phyloP scores from a whole-genome alignment of 2,113 vertebrate species.

The Dromaius novaehollandiae region DNA sequence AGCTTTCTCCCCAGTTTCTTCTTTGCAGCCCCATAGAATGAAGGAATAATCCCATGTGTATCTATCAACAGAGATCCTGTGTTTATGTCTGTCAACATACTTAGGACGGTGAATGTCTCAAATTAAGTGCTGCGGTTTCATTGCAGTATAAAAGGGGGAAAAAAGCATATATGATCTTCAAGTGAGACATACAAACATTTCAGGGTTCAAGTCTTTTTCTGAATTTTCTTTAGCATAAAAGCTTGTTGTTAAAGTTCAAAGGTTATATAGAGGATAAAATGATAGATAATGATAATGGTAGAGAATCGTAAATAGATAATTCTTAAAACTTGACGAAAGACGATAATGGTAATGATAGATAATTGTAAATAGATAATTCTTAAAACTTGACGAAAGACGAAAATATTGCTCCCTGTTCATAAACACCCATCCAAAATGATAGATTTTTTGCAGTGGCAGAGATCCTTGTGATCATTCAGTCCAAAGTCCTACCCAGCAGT shows the following conservation, averaged over 20 bases:
- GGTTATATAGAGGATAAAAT: not conserved
- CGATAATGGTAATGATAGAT: not conserved
- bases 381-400: not conserved
- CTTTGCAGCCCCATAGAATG: not conserved
- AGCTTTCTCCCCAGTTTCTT: not conserved
- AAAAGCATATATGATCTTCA: not conserved
- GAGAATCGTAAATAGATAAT: not conserved
- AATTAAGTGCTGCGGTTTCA: not conserved
- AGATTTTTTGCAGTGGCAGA: not conserved
- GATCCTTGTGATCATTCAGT: not conserved
- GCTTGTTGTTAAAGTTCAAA: not conserved
- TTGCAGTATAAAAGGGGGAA: not conserved
- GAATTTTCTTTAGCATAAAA: not conserved
- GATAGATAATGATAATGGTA: not conserved
- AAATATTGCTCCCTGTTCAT: no score
- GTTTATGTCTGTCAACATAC: not conserved
- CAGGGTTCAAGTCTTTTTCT: not conserved
- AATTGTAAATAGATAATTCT: not conserved
- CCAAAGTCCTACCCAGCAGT: not conserved
- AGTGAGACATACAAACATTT: not conserved
- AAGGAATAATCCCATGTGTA: not conserved
- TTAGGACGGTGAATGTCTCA: not conserved
- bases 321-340: not conserved
- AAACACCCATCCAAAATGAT: not conserved
- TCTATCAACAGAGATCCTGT: not conserved